phyloP scores from a whole-genome alignment of 2,113 vertebrate genomes.

The Crotalus viridis region DNA sequence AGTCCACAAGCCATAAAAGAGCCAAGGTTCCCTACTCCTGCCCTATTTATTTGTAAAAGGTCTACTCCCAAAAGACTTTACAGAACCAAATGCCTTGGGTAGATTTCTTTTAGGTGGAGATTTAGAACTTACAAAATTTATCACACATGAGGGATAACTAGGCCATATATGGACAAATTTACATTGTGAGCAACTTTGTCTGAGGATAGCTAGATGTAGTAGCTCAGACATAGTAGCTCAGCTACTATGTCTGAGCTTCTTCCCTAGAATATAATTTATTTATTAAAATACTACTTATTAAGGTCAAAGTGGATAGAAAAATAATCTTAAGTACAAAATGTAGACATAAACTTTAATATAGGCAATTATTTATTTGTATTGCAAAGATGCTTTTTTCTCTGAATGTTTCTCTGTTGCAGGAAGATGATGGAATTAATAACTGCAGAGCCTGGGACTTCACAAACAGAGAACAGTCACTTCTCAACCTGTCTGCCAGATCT shows the following conservation, averaged over 20 bases:
- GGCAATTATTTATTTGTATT: not conserved
- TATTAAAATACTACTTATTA: not conserved
- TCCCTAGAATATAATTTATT: not conserved
- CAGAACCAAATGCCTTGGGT: not conserved
- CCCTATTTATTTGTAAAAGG: not conserved
- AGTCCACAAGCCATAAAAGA: no score
- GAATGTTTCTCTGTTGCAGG: not conserved
- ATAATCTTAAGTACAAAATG: not conserved
- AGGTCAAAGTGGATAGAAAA: not conserved
- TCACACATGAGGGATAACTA: not conserved
- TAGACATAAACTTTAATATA: not conserved
- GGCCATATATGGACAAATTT: not conserved
- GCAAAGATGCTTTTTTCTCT: not conserved
- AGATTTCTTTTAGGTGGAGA: not conserved
- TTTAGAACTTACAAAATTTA: not conserved
- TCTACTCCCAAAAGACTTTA: not conserved
- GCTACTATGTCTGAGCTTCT: not conserved
- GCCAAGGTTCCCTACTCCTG: no score
- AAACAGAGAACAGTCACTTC: not conserved
- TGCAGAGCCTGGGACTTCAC: not conserved
- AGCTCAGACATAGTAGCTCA: no score
- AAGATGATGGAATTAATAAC: not conserved
- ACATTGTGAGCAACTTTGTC: not conserved
- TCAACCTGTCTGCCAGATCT: not conserved
- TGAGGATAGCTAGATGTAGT: no score